Evolutionary conservation across 1,140 invertebrate genomes (phyloP).

Genomic region (Choristoneura fumiferana): DNA sequence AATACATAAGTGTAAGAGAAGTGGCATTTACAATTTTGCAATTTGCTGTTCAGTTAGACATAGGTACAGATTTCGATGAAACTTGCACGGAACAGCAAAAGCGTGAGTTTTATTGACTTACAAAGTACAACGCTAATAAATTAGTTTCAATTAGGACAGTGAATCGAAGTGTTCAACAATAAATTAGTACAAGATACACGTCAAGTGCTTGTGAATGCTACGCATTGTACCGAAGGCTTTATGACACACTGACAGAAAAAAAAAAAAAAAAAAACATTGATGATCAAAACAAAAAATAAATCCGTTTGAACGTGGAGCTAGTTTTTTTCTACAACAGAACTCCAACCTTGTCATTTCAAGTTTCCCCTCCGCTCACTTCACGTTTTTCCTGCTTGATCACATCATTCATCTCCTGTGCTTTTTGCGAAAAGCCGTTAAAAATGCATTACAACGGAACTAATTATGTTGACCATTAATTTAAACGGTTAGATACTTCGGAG

Average conservation of each 20-base stretch:
- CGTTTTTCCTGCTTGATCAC: too few relatives aligned
- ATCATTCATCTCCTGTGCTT: too few relatives aligned
- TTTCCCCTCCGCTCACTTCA: too few relatives aligned
- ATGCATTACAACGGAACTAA: too few relatives aligned
- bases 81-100: neutral
- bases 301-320: constrained; percentile 59
- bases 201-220: constrained; percentile 15
- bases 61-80: neutral
- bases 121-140: neutral
- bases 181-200: constrained; percentile 25
- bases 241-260: constrained; percentile 52
- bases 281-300: constrained; percentile 26
- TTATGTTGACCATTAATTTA: too few relatives aligned
- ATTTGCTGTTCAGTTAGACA: neutral
- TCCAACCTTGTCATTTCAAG: constrained; percentile 27
- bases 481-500: too few relatives aligned
- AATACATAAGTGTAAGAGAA: neutral
- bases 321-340: constrained; percentile 75
- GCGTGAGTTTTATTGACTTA: too few relatives aligned
- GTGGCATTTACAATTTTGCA: neutral
- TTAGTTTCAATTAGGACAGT: neutral
- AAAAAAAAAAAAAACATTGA: constrained; percentile 38
- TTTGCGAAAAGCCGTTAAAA: too few relatives aligned
- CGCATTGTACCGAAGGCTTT: constrained; percentile 19
- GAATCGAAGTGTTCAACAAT: constrained; percentile 20